phyloP scores from a whole-genome alignment of 2,797 vertebrate genomes.

The Siniperca undulata region DNA sequence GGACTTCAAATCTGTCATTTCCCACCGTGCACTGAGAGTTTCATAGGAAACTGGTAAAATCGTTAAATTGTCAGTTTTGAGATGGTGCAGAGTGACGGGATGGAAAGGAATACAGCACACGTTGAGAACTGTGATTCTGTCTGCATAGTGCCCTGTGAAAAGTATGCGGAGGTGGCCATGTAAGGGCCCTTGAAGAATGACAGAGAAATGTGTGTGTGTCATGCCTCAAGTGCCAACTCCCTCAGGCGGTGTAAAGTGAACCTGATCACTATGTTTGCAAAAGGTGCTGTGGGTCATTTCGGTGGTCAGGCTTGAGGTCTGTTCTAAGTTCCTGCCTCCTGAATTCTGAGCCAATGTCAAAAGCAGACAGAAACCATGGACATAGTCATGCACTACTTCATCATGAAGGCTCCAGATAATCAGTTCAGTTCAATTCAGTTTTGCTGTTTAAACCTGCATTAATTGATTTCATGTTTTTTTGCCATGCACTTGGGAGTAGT shows the following conservation, averaged over 20 bases:
- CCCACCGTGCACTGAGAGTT: conserved; percentile 84
- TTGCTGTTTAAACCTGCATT: neutral
- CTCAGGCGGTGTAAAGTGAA: conserved; percentile 72
- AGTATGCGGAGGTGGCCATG: conserved; percentile 53
- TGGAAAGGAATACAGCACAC: conserved; percentile 81
- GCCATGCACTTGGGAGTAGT: too few species aligned
- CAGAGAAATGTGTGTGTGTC: conserved; percentile 57
- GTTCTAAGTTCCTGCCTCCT: conserved; percentile 38
- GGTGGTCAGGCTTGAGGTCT: conserved; percentile 62
- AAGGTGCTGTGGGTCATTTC: conserved; percentile 75
- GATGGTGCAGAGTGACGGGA: conserved; percentile 85
- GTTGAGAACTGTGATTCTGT: conserved; percentile 71
- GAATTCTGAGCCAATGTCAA: conserved; percentile 55
- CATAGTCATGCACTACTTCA: conserved; percentile 23
- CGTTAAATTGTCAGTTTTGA: conserved; percentile 89
- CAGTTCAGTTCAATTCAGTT: neutral
- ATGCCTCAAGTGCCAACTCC: conserved; percentile 70
- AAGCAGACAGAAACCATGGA: conserved; percentile 65
- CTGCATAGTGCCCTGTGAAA: conserved; percentile 63
- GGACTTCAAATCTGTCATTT: conserved; percentile 88
- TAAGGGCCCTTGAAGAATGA: conserved; percentile 75
- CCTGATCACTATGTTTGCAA: conserved; percentile 75
- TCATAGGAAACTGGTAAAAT: conserved; percentile 90
- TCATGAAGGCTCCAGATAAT: conserved; percentile 48
- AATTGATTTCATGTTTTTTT: neutral